Conservation (phyloP, 2,113 vertebrate species). For the Limanda limanda region DNA sequence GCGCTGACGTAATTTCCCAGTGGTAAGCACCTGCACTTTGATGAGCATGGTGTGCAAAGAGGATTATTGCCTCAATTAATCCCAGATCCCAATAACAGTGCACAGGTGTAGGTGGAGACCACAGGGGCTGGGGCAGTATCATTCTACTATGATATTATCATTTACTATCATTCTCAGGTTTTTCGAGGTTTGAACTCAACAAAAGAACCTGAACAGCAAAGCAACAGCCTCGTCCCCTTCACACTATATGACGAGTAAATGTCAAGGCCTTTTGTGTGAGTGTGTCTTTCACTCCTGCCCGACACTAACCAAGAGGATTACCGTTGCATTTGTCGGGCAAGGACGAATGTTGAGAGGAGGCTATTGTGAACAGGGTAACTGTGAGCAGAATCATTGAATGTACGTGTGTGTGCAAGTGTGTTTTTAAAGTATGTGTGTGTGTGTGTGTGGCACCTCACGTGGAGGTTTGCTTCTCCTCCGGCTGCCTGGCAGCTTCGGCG, state of each 20-base stretch:
- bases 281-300: neutral
- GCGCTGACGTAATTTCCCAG: slow-evolving; percentile 12
- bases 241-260: neutral
- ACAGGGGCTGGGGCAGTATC: too few relatives aligned
- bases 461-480: slow-evolving; percentile 27
- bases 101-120: neutral
- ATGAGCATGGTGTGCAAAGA: neutral
- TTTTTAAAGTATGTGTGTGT: slow-evolving; percentile 15
- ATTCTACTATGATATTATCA: too few relatives aligned
- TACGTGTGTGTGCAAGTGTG: neutral
- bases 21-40: slow-evolving; percentile 39
- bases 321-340: neutral
- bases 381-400: neutral
- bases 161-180: neutral
- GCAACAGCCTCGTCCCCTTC: neutral
- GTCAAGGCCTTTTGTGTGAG: neutral
- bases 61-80: slow-evolving; percentile 4
- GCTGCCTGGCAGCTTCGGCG: slow-evolving; percentile 23
- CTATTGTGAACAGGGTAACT: neutral
- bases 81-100: slow-evolving; percentile 30
- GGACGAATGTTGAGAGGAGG: too few relatives aligned
- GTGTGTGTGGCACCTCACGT: slow-evolving; percentile 35
- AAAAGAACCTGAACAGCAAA: neutral
- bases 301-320: neutral
- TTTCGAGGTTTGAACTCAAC: neutral